Percentiles rank a stretch among this genome's conserved stretches.
phyloP scores from a whole-genome alignment of 2,797 vertebrate genomes.

The Rhinichthys osculus region DNA sequence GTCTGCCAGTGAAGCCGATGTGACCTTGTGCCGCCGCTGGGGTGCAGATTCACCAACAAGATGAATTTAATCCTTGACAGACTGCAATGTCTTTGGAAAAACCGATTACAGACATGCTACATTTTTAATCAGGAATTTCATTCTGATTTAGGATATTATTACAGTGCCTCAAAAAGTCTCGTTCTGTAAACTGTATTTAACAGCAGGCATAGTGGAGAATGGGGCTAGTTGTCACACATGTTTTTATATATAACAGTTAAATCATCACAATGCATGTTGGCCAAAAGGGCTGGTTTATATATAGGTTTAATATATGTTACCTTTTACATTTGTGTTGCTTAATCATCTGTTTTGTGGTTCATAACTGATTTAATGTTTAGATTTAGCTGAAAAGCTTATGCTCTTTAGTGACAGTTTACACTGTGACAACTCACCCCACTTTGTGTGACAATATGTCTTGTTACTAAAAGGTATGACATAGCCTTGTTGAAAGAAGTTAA shows the following conservation, averaged over 20 bases:
- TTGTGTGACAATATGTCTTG: neutral
- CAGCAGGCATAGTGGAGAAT: neutral
- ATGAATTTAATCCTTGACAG: constrained; percentile 51
- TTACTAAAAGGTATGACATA: neutral
- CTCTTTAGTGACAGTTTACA: neutral
- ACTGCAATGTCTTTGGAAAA: constrained; percentile 37
- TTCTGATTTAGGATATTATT: constrained; percentile 12
- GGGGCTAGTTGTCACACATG: neutral
- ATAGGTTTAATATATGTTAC: neutral
- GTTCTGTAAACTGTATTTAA: neutral
- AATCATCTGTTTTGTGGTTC: neutral
- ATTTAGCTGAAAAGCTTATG: neutral
- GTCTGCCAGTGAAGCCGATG: constrained; percentile 39
- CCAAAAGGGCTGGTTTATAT: neutral
- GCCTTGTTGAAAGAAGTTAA: neutral
- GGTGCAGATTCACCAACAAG: constrained; percentile 45
- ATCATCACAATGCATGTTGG: too few relatives aligned
- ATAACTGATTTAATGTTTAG: neutral
- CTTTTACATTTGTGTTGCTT: neutral
- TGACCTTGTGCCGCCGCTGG: constrained; percentile 51
- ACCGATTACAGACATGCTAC: constrained; percentile 49
- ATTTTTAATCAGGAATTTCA: constrained; percentile 40
- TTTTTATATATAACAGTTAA: too few relatives aligned
- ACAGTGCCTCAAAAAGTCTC: neutral
- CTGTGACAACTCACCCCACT: neutral